Evolutionary conservation across 2,113 vertebrate species (phyloP), one percentile per base, ranked within the genome.

Genomic region (Cynocephalus volans): DNA sequence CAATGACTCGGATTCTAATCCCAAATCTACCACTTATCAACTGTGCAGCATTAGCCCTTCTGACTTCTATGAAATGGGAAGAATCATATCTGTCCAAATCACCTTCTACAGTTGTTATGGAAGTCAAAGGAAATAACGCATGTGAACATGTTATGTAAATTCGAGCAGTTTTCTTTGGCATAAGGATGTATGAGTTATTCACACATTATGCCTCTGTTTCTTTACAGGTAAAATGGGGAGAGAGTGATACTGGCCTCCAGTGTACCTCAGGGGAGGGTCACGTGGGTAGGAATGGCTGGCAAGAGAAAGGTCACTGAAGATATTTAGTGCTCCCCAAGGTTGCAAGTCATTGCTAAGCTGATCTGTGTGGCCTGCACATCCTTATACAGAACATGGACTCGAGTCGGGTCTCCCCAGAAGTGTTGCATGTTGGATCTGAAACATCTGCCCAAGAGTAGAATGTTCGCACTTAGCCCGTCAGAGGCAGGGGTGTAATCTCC

Each of bases 241-340:
- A n/a, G 85, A 76, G 33, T 65, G 45, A 62, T 8, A 4, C 8
- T 75, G 64, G 24, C 24, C 31, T 95, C n/a, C 7, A 28, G 13
- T 7, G 28, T 19, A 60, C 14, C 41, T 84, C 64, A 62, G 82
- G 96, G 50, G 60, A 96, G 23, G 21, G 31, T 54, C 48, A 28
- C 19, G 2, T 17, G 21, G 73, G 33, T 21, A 70, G 28, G 69
- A 75, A 13, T 21, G 48, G 21, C 28, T 28, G 28, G 28, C 14
- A 26, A 4, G 58, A 54, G 18, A 62, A 79, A 65, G 45, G 65
- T n/a, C 9, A 17, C 45, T 36, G 64, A 48, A 36, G 93, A 52
- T 17, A 76, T 2, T 8, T 6, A 48, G 0, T 10, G 36, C 5
- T 58, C 12, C 28, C 17, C 8, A 0, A 1, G 6, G 4, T 19